Conservation (phyloP, 1,140 invertebrate species). For the Drosophila fuyamai region DNA sequence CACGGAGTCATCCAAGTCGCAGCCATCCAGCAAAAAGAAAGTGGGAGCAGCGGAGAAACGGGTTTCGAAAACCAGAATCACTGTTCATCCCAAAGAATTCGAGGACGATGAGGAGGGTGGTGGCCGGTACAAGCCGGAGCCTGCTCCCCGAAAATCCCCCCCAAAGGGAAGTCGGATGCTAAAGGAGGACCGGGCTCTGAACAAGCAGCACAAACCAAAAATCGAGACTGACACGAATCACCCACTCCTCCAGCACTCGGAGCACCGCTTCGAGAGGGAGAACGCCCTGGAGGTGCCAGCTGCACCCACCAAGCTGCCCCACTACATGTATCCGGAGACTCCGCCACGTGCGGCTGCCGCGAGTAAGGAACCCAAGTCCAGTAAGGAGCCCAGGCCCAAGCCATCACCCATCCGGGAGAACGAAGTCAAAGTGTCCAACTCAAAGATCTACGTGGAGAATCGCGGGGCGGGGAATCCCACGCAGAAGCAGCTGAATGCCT, state of each 20-base stretch:
- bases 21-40: constrained; percentile 58
- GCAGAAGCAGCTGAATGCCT: constrained; percentile 79
- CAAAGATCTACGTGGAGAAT: constrained; percentile 53
- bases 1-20: constrained; percentile 71
- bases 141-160: constrained; percentile 77
- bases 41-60: constrained; percentile 81
- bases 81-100: constrained; percentile 70
- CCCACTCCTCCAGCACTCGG: constrained; percentile 90
- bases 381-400: constrained; percentile 55
- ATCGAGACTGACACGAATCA: constrained; percentile 85
- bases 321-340: constrained; percentile 87
- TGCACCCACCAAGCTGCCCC: constrained; percentile 88
- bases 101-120: constrained; percentile 72
- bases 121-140: constrained; percentile 83
- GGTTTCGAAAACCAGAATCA: constrained; percentile 82
- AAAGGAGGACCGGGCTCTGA: constrained; percentile 77
- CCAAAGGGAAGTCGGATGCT: constrained; percentile 71
- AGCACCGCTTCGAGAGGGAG: constrained; percentile 89
- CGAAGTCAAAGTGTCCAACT: constrained; percentile 73
- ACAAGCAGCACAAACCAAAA: constrained; percentile 71
- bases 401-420: constrained; percentile 82
- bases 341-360: constrained; percentile 67
- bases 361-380: constrained; percentile 23
- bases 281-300: constrained; percentile 88
- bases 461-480: constrained; percentile 12